A percentile compares a stretch with the other conserved stretches of the same genome.
Evolutionary conservation across 2,888 invertebrate genomes (phyloP).

Genomic region (Clistopyga incitator): DNA sequence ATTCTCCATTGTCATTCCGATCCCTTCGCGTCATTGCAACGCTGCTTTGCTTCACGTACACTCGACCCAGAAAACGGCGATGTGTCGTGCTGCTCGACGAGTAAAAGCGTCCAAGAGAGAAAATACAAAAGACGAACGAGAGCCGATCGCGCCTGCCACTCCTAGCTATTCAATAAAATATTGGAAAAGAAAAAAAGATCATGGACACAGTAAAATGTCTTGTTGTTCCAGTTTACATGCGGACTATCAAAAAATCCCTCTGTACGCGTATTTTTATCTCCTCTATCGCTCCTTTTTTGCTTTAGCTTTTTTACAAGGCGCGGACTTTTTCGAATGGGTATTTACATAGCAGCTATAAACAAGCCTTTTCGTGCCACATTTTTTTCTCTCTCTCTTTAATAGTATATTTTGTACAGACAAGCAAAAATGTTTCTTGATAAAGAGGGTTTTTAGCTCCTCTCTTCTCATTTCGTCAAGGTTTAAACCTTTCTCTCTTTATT

Average conservation of each 20-base stretch:
- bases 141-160: constrained; percentile 16
- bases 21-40: neutral
- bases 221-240: neutral
- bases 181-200: constrained; percentile 10
- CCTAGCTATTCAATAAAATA: constrained; percentile 23
- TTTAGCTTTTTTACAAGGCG: no score
- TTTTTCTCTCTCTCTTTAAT: neutral
- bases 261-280: neutral
- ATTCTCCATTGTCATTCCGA: constrained; percentile 45
- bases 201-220: neutral
- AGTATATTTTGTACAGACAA: neutral
- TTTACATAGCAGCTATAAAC: no score
- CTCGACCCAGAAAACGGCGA: constrained; percentile 53
- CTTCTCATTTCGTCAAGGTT: no score
- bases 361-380: neutral
- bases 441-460: no score
- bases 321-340: neutral
- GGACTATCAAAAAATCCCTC: neutral
- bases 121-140: constrained; percentile 19
- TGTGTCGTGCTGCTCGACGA: constrained; percentile 32
- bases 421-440: no score
- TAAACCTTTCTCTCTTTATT: no score
- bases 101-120: constrained; percentile 3
- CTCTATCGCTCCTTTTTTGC: neutral
- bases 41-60: constrained; percentile 12